Evolutionary conservation across 2,888 invertebrate genomes (phyloP).

Genomic region (Ischnus inquisitorius): DNA sequence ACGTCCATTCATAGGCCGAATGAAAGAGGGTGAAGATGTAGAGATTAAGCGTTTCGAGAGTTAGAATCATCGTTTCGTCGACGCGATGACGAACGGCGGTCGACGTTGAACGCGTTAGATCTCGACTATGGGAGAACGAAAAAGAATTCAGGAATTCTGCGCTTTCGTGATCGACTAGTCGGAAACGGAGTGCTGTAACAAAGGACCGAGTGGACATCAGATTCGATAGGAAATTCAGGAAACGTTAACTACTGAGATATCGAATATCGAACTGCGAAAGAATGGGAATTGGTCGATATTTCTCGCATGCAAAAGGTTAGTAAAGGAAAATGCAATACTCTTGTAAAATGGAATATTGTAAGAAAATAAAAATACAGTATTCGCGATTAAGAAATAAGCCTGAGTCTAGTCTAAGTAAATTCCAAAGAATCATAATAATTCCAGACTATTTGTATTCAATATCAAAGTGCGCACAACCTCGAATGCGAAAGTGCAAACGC

Average conservation of each 20-base stretch:
- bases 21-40: neutral
- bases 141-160: constrained; percentile 13
- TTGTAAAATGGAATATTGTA: too few relatives aligned
- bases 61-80: constrained; percentile 38
- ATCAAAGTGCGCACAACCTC: neutral
- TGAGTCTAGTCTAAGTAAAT: neutral
- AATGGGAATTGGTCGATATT: too few relatives aligned
- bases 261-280: too few relatives aligned
- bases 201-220: neutral
- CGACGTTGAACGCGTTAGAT: constrained; percentile 16
- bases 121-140: constrained; percentile 8
- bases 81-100: constrained; percentile 31
- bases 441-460: neutral
- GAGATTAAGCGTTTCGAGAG: constrained; percentile 16
- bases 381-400: neutral
- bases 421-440: neutral
- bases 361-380: neutral
- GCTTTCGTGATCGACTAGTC: neutral
- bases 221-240: neutral
- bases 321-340: too few relatives aligned
- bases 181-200: neutral
- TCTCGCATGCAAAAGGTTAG: too few relatives aligned
- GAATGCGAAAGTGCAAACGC: neutral
- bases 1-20: constrained; percentile 27
- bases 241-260: too few relatives aligned